Conservation (phyloP, 2,113 vertebrate species). For the Oceanodroma tethys region DNA sequence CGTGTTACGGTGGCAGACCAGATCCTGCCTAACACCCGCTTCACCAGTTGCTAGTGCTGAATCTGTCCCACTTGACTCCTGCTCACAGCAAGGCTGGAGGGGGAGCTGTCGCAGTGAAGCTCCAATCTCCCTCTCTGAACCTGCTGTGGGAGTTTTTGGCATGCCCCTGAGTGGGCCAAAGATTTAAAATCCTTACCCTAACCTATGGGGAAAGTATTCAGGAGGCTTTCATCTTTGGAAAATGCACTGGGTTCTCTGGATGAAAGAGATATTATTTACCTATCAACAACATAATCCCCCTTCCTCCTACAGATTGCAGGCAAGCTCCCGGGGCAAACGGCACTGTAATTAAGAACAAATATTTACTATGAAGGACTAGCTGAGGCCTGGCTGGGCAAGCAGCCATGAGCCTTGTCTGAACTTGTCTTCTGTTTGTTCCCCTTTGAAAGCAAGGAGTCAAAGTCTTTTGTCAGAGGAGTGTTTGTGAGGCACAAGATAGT, state of each 20-base stretch:
- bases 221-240: constrained; percentile 50
- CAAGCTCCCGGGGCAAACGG: constrained; percentile 48
- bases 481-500: constrained; percentile 31
- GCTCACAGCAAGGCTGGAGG: background rate
- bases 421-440: constrained; percentile 60
- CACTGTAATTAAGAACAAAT: constrained; percentile 64
- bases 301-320: constrained; percentile 50
- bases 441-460: constrained; percentile 50
- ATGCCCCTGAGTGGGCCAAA: background rate
- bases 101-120: background rate
- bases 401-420: constrained; percentile 59
- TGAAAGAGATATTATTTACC: constrained; percentile 66
- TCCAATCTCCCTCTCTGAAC: background rate
- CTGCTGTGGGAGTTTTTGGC: background rate
- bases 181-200: constrained; percentile 15
- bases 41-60: background rate
- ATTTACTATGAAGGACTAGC: constrained; percentile 67
- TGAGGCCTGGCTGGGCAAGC: constrained; percentile 56
- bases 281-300: constrained; percentile 60
- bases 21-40: background rate
- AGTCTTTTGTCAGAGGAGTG: constrained; percentile 48
- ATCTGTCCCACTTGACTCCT: background rate
- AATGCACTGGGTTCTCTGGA: constrained; percentile 21
- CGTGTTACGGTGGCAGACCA: background rate
- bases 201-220: constrained; percentile 4